These are phyloP conservation scores for Polydrusus cervinus DNA, from an alignment of 2,888 invertebrate species.

Conservation along the genomic window DNA sequence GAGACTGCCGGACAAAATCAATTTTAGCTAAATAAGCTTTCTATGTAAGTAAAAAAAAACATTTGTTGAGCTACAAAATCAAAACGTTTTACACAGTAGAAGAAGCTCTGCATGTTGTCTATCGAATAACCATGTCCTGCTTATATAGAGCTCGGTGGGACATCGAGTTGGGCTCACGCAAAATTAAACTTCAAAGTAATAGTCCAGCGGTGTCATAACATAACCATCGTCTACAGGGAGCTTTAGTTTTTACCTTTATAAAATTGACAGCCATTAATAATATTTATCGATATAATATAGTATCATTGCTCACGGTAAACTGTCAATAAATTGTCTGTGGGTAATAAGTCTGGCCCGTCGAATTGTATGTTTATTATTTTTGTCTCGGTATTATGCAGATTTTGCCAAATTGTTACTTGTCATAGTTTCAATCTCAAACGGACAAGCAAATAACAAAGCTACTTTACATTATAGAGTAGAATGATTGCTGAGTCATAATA, in stretches of 20 bases:
- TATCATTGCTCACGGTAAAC: constrained; percentile 34
- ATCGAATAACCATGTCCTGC: constrained; percentile 44
- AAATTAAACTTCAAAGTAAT: constrained; percentile 51
- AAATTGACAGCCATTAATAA: constrained; percentile 46
- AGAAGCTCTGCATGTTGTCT: constrained; percentile 46
- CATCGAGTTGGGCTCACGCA: constrained; percentile 50
- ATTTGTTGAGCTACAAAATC: constrained; percentile 30
- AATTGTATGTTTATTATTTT: not conserved
- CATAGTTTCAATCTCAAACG: no score
- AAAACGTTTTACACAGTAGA: constrained; percentile 37
- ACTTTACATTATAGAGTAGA: no score
- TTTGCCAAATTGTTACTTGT: no score
- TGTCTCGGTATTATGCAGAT: no score
- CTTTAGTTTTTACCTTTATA: constrained; percentile 35
- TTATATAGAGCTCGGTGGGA: constrained; percentile 49
- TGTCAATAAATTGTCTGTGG: constrained; percentile 15
- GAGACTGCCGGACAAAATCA: no score
- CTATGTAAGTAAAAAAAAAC: not conserved
- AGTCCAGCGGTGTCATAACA: constrained; percentile 49
- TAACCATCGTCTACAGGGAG: constrained; percentile 46
- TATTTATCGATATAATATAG: constrained; percentile 14
- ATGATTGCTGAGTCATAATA: no score
- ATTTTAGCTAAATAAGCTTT: not conserved
- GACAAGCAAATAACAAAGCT: no score
- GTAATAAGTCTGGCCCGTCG: constrained; percentile 7